Evolutionary conservation across 2,888 invertebrate species (phyloP), one percentile per base, ranked within the genome.

Genomic region (Dromius quadrimaculatus): DNA sequence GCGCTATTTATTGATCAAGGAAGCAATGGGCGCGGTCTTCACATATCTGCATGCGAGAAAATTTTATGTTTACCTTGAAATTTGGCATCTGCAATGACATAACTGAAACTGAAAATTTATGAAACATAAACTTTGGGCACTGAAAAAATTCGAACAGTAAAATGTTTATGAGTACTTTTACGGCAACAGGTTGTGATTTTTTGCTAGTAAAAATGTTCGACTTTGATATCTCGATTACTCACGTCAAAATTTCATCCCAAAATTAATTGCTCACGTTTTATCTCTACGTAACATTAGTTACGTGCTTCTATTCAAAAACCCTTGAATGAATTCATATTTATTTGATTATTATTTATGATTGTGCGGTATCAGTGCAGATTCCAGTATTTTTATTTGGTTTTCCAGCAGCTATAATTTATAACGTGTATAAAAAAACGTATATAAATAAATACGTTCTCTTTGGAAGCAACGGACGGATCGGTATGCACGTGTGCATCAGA

Each of bases 191-290:
- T 59, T 54, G 66, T 36, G 34, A 20, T 59, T 54, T 66, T 65
- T 50, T 47, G 66, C 38, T 32, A 66, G 66, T 54, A 54, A 66
- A 61, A 66, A 54, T 66, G 54, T 38, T 66, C 54, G 57, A 57
- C 50, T 65, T 66, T 66, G 66, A 66, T 66, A 66, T 66, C 66
- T 66, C 66, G 66, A 66, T 66, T 66, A 66, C 66, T 66, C 66
- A 66, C 41, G 66, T 54, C 66, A 66, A 38, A 57, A 66, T 38
- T 66, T 66, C 57, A 54, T 66, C 66, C 66, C 66, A 28, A 66
- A 66, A 66, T 66, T 66, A 66, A 66, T 66, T 66, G 66, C 66
- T 54, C 41, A 54, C 66, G 66, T 66, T 66, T 66, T 66, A 66
- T 66, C 66, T 66, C 54, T 57, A 50, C 54, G 66, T 20, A 41